Percentiles rank a stretch among this genome's conserved stretches.
phyloP scores from a whole-genome alignment of 2,888 invertebrate genomes.

The Osmoderma eremita region DNA sequence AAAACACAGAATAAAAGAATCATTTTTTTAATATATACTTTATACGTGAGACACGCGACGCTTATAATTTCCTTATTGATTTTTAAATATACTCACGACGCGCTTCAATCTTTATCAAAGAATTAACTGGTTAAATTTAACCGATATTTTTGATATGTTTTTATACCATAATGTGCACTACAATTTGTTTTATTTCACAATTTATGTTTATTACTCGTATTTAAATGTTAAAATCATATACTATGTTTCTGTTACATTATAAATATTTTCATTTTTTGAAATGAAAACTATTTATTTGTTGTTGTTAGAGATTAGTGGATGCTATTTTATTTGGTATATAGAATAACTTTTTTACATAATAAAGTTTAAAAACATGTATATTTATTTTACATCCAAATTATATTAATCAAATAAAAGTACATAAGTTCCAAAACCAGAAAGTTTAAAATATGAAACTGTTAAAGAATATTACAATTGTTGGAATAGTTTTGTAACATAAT shows the following conservation, averaged over 20 bases:
- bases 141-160: slow-evolving; percentile 17
- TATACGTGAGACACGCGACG: slow-evolving; percentile 2
- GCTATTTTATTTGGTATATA: slow-evolving; percentile 26
- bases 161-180: not conserved
- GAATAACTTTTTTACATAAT: slow-evolving; percentile 29
- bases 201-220: not conserved
- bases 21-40: slow-evolving; percentile 1
- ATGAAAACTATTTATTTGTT: slow-evolving; percentile 22
- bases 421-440: too few relatives aligned
- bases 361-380: slow-evolving; percentile 14
- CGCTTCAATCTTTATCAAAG: not conserved
- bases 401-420: too few relatives aligned
- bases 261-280: not conserved
- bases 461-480: slow-evolving; percentile 10
- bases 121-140: slow-evolving; percentile 7
- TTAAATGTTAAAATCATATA: not conserved
- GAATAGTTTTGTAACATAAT: slow-evolving; percentile 9
- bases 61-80: slow-evolving; percentile 12
- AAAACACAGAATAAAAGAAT: not conserved
- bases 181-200: not conserved
- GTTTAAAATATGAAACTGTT: too few relatives aligned
- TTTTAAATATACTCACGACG: not conserved
- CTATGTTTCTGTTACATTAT: not conserved
- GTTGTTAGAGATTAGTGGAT: slow-evolving; percentile 2
- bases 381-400: too few relatives aligned